Conservation (phyloP, 1,140 invertebrate species). For the Dreissena rostriformis region DNA sequence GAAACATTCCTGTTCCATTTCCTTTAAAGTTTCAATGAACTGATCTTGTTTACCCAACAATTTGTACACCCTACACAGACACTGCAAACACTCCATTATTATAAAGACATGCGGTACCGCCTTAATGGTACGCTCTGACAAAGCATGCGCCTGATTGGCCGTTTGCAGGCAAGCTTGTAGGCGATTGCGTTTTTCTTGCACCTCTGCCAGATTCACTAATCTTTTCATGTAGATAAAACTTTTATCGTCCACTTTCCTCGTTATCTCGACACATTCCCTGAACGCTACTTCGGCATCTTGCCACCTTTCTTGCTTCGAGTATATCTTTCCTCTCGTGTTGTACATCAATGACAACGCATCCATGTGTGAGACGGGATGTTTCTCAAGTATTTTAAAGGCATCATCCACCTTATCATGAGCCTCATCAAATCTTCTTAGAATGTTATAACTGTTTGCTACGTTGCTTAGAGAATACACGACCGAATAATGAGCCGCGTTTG, state of each 20-base stretch:
- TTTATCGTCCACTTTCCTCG: neutral
- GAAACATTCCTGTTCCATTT: constrained; percentile 12
- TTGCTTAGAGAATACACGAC: constrained; percentile 26
- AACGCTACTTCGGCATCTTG: neutral
- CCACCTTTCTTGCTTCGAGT: neutral
- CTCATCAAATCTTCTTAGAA: constrained; percentile 6
- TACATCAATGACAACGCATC: constrained; percentile 12
- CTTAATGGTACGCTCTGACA: constrained; percentile 4
- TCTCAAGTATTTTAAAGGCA: constrained; percentile 15
- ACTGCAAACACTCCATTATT: constrained; percentile 29
- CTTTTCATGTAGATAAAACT: constrained; percentile 25
- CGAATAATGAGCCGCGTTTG: constrained; percentile 5
- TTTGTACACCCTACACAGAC: constrained; percentile 12
- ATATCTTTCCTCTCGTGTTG: constrained; percentile 37
- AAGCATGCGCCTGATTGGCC: neutral
- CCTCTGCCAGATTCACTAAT: constrained; percentile 29
- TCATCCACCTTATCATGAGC: constrained; percentile 26
- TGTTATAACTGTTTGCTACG: constrained; percentile 16
- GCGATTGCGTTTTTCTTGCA: neutral
- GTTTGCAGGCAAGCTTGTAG: neutral
- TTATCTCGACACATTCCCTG: constrained; percentile 23
- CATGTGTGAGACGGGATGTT: neutral
- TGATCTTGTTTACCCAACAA: neutral
- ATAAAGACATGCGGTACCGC: constrained; percentile 19
- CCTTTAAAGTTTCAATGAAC: neutral